A percentile compares a stretch with the other conserved stretches of the same genome.
These are phyloP conservation scores for Pristionchus pacificus DNA, from an alignment of 1,140 invertebrate species.

Conservation along the genomic window DNA sequence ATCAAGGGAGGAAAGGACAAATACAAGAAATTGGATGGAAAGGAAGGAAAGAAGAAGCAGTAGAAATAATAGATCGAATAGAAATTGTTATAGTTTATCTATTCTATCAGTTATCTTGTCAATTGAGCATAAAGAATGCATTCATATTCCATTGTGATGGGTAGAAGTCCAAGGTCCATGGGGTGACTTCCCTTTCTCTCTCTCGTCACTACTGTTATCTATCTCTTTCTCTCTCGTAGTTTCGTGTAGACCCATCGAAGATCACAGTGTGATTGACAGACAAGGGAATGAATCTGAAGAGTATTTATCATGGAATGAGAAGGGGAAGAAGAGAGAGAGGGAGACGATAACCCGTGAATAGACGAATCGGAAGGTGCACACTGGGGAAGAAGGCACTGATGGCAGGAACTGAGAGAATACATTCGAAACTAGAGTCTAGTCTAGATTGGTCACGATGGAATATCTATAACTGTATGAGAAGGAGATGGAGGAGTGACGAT, in stretches of 20 bases:
- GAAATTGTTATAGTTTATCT: background rate
- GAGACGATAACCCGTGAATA: background rate
- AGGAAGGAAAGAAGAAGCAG: constrained; percentile 14
- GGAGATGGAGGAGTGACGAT: background rate
- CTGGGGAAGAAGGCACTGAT: background rate
- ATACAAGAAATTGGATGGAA: constrained; percentile 31
- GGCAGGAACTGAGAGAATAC: too few species aligned
- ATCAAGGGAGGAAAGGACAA: constrained; percentile 52
- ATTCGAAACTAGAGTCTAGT: too few species aligned
- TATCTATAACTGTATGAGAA: background rate
- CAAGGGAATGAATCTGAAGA: background rate
- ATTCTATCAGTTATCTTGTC: background rate
- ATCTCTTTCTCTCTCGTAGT: background rate
- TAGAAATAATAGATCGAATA: background rate
- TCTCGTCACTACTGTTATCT: too few species aligned
- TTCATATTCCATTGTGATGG: background rate
- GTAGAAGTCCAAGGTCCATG: background rate
- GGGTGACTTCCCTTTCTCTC: background rate
- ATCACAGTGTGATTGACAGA: background rate
- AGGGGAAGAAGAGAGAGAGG: background rate
- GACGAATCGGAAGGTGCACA: background rate
- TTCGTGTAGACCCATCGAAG: background rate
- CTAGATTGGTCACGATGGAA: too few species aligned
- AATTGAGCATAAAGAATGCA: background rate
- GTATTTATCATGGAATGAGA: background rate